These are phyloP conservation scores for Clarias batrachus DNA, from an alignment of 2,113 vertebrate species.

Conservation along the genomic window DNA sequence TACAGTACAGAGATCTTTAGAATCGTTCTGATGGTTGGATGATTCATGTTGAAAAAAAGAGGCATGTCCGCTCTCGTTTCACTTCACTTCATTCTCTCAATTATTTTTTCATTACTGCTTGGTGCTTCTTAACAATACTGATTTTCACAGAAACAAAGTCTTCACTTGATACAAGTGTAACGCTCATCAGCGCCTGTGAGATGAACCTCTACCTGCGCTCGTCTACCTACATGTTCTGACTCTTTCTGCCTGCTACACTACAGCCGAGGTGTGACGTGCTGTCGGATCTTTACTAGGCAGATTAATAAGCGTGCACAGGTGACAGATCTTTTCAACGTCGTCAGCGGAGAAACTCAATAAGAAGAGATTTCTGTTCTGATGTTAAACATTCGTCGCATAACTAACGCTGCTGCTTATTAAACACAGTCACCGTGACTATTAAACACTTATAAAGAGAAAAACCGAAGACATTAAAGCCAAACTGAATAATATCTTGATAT, in stretches of 20 bases:
- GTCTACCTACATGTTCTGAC: background rate
- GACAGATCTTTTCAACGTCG: background rate
- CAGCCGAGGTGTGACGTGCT: background rate
- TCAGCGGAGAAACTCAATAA: background rate
- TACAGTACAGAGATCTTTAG: no score
- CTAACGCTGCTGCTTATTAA: background rate
- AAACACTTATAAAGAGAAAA: background rate
- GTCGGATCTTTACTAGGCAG: background rate
- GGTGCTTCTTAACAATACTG: background rate
- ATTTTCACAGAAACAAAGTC: background rate
- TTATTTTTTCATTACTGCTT: no score
- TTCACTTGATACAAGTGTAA: background rate
- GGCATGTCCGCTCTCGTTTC: no score
- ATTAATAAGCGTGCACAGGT: background rate
- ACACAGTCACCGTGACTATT: background rate
- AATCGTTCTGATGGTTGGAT: no score
- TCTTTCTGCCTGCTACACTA: no score
- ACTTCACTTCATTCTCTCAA: no score
- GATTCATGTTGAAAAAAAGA: no score
- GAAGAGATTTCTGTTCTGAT: background rate
- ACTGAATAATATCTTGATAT: background rate
- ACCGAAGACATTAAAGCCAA: background rate
- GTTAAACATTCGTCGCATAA: background rate
- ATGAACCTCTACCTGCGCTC: background rate
- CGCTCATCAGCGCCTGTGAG: background rate